Evolutionary conservation across 2,113 vertebrate species (phyloP).

Genomic region (Pelvicachromis taeniatus): DNA sequence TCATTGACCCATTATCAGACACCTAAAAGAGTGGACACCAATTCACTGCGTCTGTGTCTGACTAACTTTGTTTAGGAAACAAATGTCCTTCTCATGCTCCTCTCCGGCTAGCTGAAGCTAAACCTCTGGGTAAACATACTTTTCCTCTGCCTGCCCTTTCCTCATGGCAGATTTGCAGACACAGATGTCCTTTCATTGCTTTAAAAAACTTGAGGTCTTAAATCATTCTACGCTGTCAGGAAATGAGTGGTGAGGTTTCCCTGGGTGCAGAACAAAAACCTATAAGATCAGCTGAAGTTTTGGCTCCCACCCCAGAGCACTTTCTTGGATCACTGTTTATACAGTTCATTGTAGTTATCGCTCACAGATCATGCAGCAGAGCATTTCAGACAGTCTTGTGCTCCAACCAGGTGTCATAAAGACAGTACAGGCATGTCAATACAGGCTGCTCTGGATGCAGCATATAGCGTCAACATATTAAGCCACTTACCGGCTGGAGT

Average conservation of each 20-base stretch:
- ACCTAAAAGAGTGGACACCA: not conserved
- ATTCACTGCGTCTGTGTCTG: not conserved
- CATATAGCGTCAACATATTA: slow-evolving; percentile 43
- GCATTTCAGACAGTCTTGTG: slow-evolving; percentile 3
- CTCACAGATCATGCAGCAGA: not conserved
- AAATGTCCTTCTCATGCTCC: not conserved
- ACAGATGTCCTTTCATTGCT: not conserved
- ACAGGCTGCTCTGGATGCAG: not conserved
- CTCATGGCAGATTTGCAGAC: not conserved
- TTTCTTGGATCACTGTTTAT: slow-evolving; percentile 17
- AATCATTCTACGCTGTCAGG: not conserved
- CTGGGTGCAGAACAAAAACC: not conserved
- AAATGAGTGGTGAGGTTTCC: not conserved
- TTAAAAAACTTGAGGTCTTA: not conserved
- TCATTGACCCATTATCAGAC: not conserved
- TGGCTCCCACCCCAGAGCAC: slow-evolving; percentile 14
- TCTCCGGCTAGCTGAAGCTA: not conserved
- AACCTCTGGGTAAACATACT: not conserved
- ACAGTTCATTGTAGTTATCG: not conserved
- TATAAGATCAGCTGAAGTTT: not conserved
- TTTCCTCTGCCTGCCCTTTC: not conserved
- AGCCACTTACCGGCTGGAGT: slow-evolving; percentile 32
- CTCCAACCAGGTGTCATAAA: slow-evolving; percentile 32
- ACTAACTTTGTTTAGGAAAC: not conserved
- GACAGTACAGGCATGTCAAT: slow-evolving; percentile 33